Base-by-base conservation (phyloP, 1,140 invertebrate genomes). In the Hylyphantes graminicola region DNA sequence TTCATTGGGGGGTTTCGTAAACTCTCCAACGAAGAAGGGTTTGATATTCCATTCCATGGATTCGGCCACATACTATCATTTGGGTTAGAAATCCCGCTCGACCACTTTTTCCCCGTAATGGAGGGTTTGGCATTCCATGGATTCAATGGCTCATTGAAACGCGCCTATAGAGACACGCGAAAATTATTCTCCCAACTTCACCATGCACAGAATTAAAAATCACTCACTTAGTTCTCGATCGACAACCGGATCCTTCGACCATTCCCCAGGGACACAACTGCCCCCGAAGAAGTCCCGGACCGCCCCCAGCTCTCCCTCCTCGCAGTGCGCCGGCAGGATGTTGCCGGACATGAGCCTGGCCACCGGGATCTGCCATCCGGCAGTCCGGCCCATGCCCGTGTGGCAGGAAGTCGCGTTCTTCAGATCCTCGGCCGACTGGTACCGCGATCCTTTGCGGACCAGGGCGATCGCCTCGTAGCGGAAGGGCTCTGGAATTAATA, bases 381-480 rank as follows among this genome's bases (percentile, higher is more conserved):
- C 93, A 87, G 95, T 95, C 78, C 94, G 91, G 50, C 94, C 94
- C 54, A 94, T 93, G 1, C 94, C 94, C 0, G 94, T 95, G 88
- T 95, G 94, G 88, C 94, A 96, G 2, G 94, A 95, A 86, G 93
- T 93, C 54, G 94, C 90, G 9, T 94, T 94, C 73, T 92, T 92
- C 21, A 96, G 88, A 72, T 93, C 92, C 74, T 92, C 90, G 15
- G 94, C 88, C 50, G 90, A 92, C 72, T 92, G 91, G 63, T 95
- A 93, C 0, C 92, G 88, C 2, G 82, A 77, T 3, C 93, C 92
- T 83, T 94, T 94, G 87, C 93, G 93, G 0, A 95, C 91, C 5
- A 96, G 92, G 9, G 94, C 94, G 0, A 95, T 94, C 7, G 93
- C 93, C 89, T 95, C 93, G 87, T 95, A 95, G 50, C 94, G 91